Evolutionary conservation across 2,888 invertebrate species (phyloP), one percentile per base, ranked within the genome.

Genomic region (Molorchus minor): DNA sequence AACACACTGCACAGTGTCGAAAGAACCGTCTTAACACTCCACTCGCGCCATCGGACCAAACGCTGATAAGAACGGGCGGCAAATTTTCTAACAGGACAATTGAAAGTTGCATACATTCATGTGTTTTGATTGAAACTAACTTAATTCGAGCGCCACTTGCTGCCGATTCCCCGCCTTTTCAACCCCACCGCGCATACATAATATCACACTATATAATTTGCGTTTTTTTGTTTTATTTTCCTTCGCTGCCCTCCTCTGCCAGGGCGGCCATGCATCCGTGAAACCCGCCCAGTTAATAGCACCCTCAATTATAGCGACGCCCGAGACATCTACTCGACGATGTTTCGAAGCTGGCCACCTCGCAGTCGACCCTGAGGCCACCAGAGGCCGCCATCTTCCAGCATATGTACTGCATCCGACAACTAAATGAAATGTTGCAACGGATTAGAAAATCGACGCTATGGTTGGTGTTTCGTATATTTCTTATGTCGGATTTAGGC

Each of bases 211-310:
- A 76, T 80, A 75, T 80, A 81, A 81, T 81, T 81, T 81, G 75
- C 78, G 71, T 77, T 78, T 77, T n/a, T 78, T 79, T 80, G 78
- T 80, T 78, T 78, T 80, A 78, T 77, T 78, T 79, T 77, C 74
- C 71, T 77, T 75, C 75, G 75, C 71, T 77, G 78, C 79, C 79
- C 79, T 79, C 77, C 79, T 79, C 78, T 79, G 72, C 74, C 78
- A 79, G 79, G 80, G 80, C 81, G 80, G 81, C 81, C 81, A 81
- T 81, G 80, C 78, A 80, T 80, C 78, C 79, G 77, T 79, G 79
- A 78, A 79, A 79, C 78, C 81, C 81, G 81, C 81, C 81, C 81
- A 81, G 80, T 79, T 81, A 81, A 81, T 81, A 79, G 79, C 80
- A 79, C 80, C 80, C 79, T 77, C 77, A 77, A 79, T 79, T 79